These are phyloP conservation scores for Epirrhoe tristata DNA, from an alignment of 2,888 invertebrate species.

Conservation along the genomic window DNA sequence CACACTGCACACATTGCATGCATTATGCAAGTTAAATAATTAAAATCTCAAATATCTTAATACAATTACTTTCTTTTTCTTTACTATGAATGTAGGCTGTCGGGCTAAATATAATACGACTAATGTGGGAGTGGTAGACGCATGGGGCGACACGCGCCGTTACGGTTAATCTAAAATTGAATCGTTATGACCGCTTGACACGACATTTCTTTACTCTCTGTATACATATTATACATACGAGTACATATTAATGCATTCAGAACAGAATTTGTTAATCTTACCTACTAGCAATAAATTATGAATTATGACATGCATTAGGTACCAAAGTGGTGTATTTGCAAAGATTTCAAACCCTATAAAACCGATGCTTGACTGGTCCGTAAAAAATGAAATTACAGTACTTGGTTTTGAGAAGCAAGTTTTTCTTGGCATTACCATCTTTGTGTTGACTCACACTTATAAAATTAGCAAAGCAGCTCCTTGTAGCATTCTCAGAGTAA, in stretches of 20 bases:
- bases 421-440: not conserved
- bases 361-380: too few relatives aligned
- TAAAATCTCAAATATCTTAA: too few relatives aligned
- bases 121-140: conserved; percentile 32
- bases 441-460: conserved; percentile 4
- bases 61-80: too few relatives aligned
- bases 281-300: not conserved
- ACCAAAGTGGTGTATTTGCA: too few relatives aligned
- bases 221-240: too few relatives aligned
- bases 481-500: conserved; percentile 13
- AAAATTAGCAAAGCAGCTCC: conserved; percentile 9
- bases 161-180: conserved; percentile 30
- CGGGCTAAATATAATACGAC: too few relatives aligned
- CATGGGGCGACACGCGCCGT: conserved; percentile 33
- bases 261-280: too few relatives aligned
- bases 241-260: too few relatives aligned
- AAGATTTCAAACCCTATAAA: too few relatives aligned
- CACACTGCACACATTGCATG: too few relatives aligned
- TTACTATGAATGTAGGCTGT: too few relatives aligned
- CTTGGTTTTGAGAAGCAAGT: not conserved
- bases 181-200: conserved; percentile 6
- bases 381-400: not conserved
- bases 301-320: not conserved
- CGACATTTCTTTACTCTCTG: not conserved
- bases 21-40: too few relatives aligned